Evolutionary conservation across 2,888 invertebrate species (phyloP), one percentile per base, ranked within the genome.

Genomic region (Synanthedon andrenaeformis): DNA sequence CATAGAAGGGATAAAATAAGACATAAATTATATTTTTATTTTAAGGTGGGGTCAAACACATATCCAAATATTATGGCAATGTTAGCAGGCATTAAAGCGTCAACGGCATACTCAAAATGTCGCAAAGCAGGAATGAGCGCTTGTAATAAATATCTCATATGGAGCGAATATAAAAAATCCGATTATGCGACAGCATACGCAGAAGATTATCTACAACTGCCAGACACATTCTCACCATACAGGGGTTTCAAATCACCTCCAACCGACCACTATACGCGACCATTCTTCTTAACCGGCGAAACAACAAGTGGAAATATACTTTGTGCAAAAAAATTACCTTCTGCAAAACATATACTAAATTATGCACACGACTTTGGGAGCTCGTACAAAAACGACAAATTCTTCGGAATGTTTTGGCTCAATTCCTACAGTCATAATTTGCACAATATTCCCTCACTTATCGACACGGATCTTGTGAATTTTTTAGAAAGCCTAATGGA

Each of bases 21-120:
- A 5, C 5, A 23, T 13, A 42, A 42, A n/a, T 10, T 45, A 6
- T 45, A 12, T 45, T 49, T 17, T 49, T 49, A 17, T 13, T 49
- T 74, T 59, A 68, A 94, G 89, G 90, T 94, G 55, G 94, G 91
- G 4, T 94, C 94, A 69, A 96, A 96, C 67, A 96, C 96, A 0
- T 96, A 93, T 73, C 96, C 96, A 0, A 97, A 97, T 75, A 76
- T 96, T 50, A 92, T 95, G 89, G 92, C 96, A 0, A 80, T 96
- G 50, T 79, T 94, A 19, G 91, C 93, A 0, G 96, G 96, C 1
- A 87, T 89, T 58, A 90, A 80, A 12, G 79, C 90, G 12, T 80
- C 88, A 49, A 61, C 71, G 2, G 68, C 79, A 13, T 90, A 91
- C 64, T 78, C 81, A 19, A 89, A 90, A 1, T 88, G 81, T 52